Conservation (phyloP, 2,797 vertebrate genomes). For the Crocidura indochinensis region DNA sequence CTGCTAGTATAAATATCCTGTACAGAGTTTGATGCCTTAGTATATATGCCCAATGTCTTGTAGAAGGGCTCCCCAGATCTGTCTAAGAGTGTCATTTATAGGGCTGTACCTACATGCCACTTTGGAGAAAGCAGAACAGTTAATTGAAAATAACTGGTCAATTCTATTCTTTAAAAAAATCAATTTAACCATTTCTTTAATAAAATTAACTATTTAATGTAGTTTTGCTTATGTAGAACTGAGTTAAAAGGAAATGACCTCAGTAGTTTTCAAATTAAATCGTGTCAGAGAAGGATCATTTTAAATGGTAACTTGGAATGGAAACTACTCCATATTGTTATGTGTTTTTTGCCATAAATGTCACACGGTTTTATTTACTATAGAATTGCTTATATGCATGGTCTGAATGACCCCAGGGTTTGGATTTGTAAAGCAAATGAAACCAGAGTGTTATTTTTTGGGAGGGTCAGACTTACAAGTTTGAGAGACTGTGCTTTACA, state of each 20-base stretch:
- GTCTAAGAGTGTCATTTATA: too few relatives aligned
- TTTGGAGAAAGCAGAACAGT: conserved; percentile 45
- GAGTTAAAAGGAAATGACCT: conserved; percentile 80
- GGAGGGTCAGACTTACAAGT: conserved; percentile 13
- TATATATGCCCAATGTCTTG: not conserved
- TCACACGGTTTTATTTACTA: conserved; percentile 24
- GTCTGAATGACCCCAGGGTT: conserved; percentile 40
- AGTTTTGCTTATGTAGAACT: conserved; percentile 64
- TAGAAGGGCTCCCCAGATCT: not conserved
- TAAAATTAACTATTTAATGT: conserved; percentile 63
- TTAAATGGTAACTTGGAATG: conserved; percentile 69
- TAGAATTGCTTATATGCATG: not conserved
- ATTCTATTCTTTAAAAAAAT: conserved; percentile 64
- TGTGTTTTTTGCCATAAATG: conserved; percentile 14
- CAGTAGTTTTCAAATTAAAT: conserved; percentile 76
- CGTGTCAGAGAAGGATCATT: conserved; percentile 74
- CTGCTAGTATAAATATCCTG: too few relatives aligned
- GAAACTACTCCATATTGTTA: conserved; percentile 61
- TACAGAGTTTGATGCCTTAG: too few relatives aligned
- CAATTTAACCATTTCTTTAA: conserved; percentile 63
- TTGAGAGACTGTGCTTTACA: conserved; percentile 65
- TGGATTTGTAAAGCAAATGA: conserved; percentile 49
- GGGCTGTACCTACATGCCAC: not conserved
- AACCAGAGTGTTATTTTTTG: conserved; percentile 39
- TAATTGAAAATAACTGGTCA: conserved; percentile 62